Evolutionary conservation across 2,888 invertebrate genomes (phyloP), one percentile per base, ranked within the genome.

Genomic region (Drosophila vallismaia): DNA sequence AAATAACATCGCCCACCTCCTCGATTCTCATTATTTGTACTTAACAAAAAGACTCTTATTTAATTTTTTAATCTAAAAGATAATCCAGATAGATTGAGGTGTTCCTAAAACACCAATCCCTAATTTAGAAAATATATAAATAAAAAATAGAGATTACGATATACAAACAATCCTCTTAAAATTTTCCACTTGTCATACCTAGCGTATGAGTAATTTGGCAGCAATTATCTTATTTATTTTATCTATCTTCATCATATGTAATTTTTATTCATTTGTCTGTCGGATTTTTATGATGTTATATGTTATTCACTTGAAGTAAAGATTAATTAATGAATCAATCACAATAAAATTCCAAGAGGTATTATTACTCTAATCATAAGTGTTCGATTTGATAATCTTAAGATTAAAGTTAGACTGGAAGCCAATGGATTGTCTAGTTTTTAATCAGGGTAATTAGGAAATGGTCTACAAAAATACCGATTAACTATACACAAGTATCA

Each of bases 301-400:
- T n/a, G n/a, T n/a, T n/a, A n/a, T 52, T 10, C n/a, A 7, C 28
- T 26, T 46, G 14, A 36, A 28, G 7, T 55, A 29, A 19, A 7
- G 5, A 52, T 52, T 67, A 66, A 60, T 85, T 71, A 72, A 69
- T 69, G 71, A 82, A 82, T 86, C 71, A 77, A 82, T 82, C 85
- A 79, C 63, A 63, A 82, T 76, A 79, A 78, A 74, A 58, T 74
- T 59, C 51, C 33, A 60, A 7, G n/a, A 40, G 14, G 14, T 12
- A 10, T 33, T n/a, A 36, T 36, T n/a, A 36, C 36, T 36, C 36
- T n/a, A 36, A 36, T 36, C 36, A 36, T 2, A 36, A 36, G 36
- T n/a, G 6, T n/a, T n/a, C n/a, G 5, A n/a, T 36, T n/a, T 33
- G 8, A 9, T 9, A 36, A 36, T 36, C 36, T 12, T 12, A n/a